phyloP scores from a whole-genome alignment of 2,113 vertebrate genomes.

The Suncus etruscus region DNA sequence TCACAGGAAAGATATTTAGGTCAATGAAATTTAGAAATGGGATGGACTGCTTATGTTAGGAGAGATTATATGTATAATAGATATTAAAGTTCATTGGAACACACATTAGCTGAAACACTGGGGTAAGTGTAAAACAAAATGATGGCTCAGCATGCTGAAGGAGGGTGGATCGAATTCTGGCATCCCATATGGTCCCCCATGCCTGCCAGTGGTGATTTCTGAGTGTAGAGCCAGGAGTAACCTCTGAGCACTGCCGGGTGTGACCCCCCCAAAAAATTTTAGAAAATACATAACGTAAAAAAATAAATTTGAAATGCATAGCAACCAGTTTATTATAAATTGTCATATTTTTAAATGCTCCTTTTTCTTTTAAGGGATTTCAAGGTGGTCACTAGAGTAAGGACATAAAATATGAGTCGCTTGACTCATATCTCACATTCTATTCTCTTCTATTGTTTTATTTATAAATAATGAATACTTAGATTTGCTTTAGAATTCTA shows the following conservation, averaged over 20 bases:
- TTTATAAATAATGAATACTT: too few relatives aligned
- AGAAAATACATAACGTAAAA: too few relatives aligned
- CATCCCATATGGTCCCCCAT: too few relatives aligned
- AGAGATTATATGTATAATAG: too few relatives aligned
- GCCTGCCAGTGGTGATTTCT: too few relatives aligned
- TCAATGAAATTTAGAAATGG: neutral
- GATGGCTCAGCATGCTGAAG: too few relatives aligned
- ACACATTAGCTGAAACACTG: fast-evolving
- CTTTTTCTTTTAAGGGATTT: neutral
- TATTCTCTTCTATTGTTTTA: neutral
- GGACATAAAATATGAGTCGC: fast-evolving
- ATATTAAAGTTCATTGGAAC: too few relatives aligned
- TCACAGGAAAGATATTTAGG: neutral
- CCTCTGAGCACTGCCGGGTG: too few relatives aligned
- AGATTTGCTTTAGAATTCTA: neutral
- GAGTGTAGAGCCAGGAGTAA: too few relatives aligned
- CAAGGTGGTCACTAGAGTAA: neutral
- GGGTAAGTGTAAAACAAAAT: neutral
- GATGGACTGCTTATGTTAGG: too few relatives aligned
- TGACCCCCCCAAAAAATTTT: too few relatives aligned
- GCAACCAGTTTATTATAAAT: neutral
- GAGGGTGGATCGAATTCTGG: too few relatives aligned
- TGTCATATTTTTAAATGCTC: neutral
- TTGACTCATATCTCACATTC: neutral
- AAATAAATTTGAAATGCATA: neutral